Percentiles rank a stretch among this genome's conserved stretches.
These are phyloP conservation scores for Brachyptera putata DNA, from an alignment of 2,888 invertebrate genomes.

Conservation along the genomic window DNA sequence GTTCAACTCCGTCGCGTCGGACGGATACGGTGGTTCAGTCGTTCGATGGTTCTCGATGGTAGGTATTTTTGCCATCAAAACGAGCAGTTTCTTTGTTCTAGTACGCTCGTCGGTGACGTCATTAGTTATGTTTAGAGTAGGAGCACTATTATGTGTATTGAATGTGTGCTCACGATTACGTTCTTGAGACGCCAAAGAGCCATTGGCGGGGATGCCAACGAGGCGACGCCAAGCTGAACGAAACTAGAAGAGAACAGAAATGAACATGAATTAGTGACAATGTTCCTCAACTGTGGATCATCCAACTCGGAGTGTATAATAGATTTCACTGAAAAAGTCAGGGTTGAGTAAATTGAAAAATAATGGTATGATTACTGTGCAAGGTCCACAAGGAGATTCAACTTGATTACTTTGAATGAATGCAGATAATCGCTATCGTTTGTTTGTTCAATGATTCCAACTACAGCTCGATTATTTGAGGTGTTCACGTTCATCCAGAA, in stretches of 20 bases:
- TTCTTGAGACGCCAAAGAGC: constrained; percentile 27
- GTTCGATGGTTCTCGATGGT: too few species aligned
- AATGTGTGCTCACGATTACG: constrained; percentile 28
- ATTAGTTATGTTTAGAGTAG: constrained; percentile 25
- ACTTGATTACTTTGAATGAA: too few species aligned
- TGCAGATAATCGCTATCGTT: too few species aligned
- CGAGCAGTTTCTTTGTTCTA: background rate
- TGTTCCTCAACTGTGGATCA: background rate
- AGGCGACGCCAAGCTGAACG: constrained; percentile 37
- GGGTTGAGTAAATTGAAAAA: too few species aligned
- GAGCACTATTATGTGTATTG: constrained; percentile 26
- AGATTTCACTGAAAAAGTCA: background rate
- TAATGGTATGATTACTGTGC: background rate
- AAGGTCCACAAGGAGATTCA: too few species aligned
- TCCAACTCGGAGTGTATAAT: background rate
- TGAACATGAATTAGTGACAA: background rate
- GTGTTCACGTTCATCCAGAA: too few species aligned
- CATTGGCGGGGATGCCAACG: constrained; percentile 26
- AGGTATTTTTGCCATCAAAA: background rate
- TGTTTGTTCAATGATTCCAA: too few species aligned
- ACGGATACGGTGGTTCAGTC: too few species aligned
- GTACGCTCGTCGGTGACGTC: too few species aligned
- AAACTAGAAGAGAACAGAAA: constrained; percentile 32
- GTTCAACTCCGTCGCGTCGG: constrained; percentile 4
- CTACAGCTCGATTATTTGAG: too few species aligned